Conservation (phyloP, 2,888 invertebrate genomes). For the Eulithis testata region DNA sequence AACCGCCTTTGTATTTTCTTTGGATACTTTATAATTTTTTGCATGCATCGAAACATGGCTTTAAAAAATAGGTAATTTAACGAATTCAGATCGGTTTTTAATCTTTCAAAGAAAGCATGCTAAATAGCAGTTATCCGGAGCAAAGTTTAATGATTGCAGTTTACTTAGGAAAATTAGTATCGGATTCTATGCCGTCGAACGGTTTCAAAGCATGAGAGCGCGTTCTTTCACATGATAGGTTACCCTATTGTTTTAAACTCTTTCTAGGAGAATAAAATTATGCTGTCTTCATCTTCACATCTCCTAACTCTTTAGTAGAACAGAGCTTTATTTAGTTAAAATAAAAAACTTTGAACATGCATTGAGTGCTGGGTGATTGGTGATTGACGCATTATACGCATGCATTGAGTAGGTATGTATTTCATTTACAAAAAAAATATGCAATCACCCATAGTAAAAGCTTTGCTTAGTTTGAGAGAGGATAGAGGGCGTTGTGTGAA, state of each 20-base stretch:
- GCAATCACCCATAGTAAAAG: no score
- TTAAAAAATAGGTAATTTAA: not conserved
- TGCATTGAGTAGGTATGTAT: no score
- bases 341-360: no score
- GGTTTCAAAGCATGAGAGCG: slow-evolving; percentile 14
- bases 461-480: no score
- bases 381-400: no score
- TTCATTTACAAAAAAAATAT: no score
- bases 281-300: not conserved
- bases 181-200: slow-evolving; percentile 49
- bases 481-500: no score
- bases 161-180: slow-evolving; percentile 46
- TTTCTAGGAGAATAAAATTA: slow-evolving; percentile 1
- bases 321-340: not conserved
- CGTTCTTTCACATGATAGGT: slow-evolving; percentile 57
- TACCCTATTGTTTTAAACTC: slow-evolving; percentile 32
- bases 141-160: slow-evolving; percentile 3
- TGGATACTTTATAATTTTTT: no score
- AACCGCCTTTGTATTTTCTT: not conserved
- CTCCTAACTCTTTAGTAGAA: not conserved
- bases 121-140: not conserved
- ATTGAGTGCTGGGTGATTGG: no score
- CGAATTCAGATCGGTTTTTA: not conserved
- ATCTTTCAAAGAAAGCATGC: not conserved
- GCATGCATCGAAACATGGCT: no score